phyloP scores from a whole-genome alignment of 2,888 invertebrate species.

The Sesia bembeciformis region DNA sequence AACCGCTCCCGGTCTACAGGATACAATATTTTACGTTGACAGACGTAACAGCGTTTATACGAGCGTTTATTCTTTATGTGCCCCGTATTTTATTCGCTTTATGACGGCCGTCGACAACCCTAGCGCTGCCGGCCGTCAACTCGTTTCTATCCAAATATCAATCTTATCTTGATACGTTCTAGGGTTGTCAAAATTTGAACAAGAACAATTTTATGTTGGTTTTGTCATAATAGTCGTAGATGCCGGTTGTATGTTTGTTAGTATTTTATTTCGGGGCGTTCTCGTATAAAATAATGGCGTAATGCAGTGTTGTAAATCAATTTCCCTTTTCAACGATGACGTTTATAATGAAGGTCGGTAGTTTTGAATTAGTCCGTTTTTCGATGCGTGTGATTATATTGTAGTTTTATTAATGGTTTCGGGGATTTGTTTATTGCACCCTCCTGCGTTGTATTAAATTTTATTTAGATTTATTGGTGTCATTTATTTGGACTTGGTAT shows the following conservation, averaged over 20 bases:
- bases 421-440: not conserved
- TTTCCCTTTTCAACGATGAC: conserved; percentile 67
- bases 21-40: conserved; percentile 74
- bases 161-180: conserved; percentile 16
- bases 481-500: not conserved
- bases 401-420: conserved; percentile 3
- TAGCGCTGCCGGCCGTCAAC: conserved; percentile 14
- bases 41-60: conserved; percentile 73
- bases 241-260: conserved; percentile 72
- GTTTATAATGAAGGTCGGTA: conserved; percentile 63
- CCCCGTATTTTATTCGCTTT: conserved; percentile 74
- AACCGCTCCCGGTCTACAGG: conserved; percentile 60
- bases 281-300: conserved; percentile 72
- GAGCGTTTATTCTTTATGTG: conserved; percentile 71
- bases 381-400: conserved; percentile 42
- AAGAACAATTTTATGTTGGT: conserved; percentile 18
- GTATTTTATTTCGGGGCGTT: conserved; percentile 73
- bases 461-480: not conserved
- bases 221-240: conserved; percentile 65
- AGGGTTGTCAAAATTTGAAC: conserved; percentile 13
- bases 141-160: conserved; percentile 15
- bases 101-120: conserved; percentile 55
- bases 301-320: conserved; percentile 70
- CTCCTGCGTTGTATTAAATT: not conserved
- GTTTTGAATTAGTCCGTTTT: conserved; percentile 52